Base-by-base conservation (phyloP, 1,140 invertebrate species). In the Pogonognathellus flavescens region DNA sequence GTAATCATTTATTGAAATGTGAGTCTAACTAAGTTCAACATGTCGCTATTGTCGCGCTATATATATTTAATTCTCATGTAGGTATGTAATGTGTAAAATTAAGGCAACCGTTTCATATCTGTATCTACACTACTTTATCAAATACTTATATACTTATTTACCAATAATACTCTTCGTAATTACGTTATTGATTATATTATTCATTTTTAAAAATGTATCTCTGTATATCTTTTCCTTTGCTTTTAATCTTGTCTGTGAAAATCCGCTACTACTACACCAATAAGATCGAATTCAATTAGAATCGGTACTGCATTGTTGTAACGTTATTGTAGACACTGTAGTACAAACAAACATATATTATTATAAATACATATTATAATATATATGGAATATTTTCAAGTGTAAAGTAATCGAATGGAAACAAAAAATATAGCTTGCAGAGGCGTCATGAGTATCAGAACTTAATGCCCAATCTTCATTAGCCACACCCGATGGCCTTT, bases 1-100 rank as follows among this genome's bases (percentile, higher is more conserved):
- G 31, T 41, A 41, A 41, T 1, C 31, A 41, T 41, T 41, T 3
- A 3, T 55, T 55, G 53, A 14, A 55, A 55, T 55, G 53, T 16
- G 62, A 66, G 62, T 66, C 22, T 66, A 66, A 41, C 31, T 41
- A 66, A 66, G 62, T 66, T 66, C 62, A 66, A 66, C 25, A 66
- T 66, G 20, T 66, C 62, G 20, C 20, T 41, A 41, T 41, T 41
- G 31, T 41, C 31, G 31, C 31, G 31, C 31, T 41, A 41, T 41
- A 41, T 41, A 41, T 41, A 41, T 41, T 41, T 41, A 41, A 41
- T 41, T 41, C 31, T 41, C 31, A 41, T 41, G 31, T 41, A 41
- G 1, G 31, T 41, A 41, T 41, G 31, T 41, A 41, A 41, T 41
- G 22, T 31, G 31, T 41, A 41, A 25, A 66, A 66, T 31, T 66